Evolutionary conservation across 2,113 vertebrate species (phyloP).

Genomic region (Sturnus vulgaris): DNA sequence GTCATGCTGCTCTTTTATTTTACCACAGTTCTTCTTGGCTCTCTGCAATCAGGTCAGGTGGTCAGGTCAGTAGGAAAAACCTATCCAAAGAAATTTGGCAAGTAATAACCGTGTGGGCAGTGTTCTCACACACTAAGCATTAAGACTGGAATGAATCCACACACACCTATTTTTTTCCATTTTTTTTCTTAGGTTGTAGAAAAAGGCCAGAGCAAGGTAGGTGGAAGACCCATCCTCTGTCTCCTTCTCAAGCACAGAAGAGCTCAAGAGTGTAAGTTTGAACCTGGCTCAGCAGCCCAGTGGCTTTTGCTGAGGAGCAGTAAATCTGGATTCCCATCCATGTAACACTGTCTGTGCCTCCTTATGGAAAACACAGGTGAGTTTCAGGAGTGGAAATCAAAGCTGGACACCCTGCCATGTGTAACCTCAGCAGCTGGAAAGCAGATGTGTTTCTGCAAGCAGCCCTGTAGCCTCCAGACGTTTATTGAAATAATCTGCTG

Average conservation of each 20-base stretch:
- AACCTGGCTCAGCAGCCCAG: background rate
- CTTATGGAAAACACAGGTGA: background rate
- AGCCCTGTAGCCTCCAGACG: background rate
- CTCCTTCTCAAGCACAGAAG: background rate
- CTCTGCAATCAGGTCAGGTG: background rate
- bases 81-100: background rate
- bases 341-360: rapidly evolving
- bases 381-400: background rate
- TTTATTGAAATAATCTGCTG: background rate
- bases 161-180: rapidly evolving
- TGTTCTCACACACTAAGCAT: background rate
- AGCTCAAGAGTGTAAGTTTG: background rate
- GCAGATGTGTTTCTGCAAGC: background rate
- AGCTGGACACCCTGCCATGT: background rate
- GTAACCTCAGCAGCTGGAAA: background rate
- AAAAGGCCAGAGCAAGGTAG: background rate
- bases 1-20: background rate
- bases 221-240: background rate
- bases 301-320: background rate
- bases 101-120: background rate
- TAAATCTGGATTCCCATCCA: background rate
- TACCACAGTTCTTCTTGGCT: background rate
- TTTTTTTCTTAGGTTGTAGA: background rate
- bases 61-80: background rate
- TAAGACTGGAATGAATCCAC: background rate